phyloP scores from a whole-genome alignment of 2,888 invertebrate species.

The Taphrorychus bicolor region DNA sequence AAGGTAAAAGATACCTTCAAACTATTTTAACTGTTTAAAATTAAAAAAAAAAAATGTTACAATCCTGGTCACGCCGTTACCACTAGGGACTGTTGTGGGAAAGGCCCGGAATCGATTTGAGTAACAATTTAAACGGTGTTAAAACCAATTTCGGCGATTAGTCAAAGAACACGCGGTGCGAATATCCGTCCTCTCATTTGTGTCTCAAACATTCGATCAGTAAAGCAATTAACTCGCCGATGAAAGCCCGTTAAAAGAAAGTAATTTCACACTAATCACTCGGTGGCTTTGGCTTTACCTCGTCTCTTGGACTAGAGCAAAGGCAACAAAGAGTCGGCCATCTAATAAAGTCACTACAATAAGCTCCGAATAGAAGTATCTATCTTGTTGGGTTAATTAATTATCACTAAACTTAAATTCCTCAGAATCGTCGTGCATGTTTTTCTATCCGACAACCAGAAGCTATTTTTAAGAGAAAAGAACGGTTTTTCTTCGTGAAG shows the following conservation, averaged over 20 bases:
- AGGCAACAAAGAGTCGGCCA: not conserved
- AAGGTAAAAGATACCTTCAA: too few species aligned
- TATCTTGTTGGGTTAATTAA: conserved; percentile 14
- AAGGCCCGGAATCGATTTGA: not conserved
- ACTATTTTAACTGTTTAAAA: too few species aligned
- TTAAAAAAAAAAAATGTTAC: too few species aligned
- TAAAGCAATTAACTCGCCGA: not conserved
- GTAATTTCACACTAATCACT: not conserved
- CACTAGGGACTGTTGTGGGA: not conserved
- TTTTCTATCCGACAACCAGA: conserved; percentile 14
- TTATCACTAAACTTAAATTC: conserved; percentile 25
- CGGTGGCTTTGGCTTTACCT: not conserved
- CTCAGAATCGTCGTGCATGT: conserved; percentile 24
- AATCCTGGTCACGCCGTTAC: too few species aligned
- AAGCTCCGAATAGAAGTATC: not conserved
- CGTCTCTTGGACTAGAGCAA: not conserved
- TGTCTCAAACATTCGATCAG: not conserved
- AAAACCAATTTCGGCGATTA: not conserved
- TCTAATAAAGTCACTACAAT: not conserved
- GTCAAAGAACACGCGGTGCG: not conserved
- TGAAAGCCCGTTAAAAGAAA: not conserved
- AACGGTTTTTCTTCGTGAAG: not conserved
- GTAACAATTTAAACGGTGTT: not conserved
- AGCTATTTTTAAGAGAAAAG: conserved; percentile 31
- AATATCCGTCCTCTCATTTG: not conserved